Conservation (phyloP, 2,797 vertebrate genomes). For the Coreius guichenoti region DNA sequence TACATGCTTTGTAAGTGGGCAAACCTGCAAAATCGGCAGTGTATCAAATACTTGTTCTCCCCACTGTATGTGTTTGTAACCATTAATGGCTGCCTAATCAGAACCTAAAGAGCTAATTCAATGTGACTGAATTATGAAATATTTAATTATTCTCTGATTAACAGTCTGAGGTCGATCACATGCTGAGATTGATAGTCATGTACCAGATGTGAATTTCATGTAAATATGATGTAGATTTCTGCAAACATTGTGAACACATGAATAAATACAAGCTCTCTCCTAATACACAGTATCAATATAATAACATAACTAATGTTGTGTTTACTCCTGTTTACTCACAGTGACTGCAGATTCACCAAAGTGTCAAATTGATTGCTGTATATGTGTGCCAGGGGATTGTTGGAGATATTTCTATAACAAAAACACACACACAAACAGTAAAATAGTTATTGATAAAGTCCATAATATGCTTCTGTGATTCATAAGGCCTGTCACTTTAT, state of each 20-base stretch:
- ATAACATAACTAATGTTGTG: not conserved
- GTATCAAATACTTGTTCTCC: no score
- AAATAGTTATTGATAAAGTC: conserved; percentile 13
- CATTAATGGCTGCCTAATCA: not conserved
- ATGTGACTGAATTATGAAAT: not conserved
- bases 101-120: not conserved
- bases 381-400: conserved; percentile 71
- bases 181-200: not conserved
- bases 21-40: no score
- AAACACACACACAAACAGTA: conserved; percentile 35
- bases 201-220: not conserved
- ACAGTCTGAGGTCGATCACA: not conserved
- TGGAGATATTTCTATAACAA: conserved; percentile 74
- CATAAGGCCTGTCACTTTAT: conserved; percentile 28
- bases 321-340: conserved; percentile 75
- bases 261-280: not conserved
- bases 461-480: conserved; percentile 17
- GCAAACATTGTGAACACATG: not conserved
- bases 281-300: not conserved
- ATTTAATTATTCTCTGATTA: conserved; percentile 13
- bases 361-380: conserved; percentile 71
- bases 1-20: no score
- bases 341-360: conserved; percentile 71
- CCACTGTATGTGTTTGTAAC: not conserved
- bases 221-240: not conserved